These are phyloP conservation scores for Spinus olivaceus DNA, from an alignment of 2,797 vertebrate genomes.

Conservation along the genomic window DNA sequence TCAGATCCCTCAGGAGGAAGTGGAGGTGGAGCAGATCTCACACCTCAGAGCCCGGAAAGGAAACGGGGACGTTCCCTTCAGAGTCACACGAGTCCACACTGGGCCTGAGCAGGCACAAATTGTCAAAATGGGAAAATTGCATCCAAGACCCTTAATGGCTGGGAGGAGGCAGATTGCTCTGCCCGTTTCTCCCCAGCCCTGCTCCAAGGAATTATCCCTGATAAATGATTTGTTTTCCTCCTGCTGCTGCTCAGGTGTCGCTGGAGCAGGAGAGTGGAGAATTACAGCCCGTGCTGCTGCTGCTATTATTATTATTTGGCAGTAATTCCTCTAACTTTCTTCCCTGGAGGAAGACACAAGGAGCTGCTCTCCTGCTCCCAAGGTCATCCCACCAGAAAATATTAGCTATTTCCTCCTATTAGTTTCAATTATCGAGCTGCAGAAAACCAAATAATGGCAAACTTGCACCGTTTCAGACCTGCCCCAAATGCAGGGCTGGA, in stretches of 20 bases:
- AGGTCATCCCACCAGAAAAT: constrained; percentile 37
- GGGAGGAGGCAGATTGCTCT: neutral
- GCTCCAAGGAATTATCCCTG: constrained; percentile 8
- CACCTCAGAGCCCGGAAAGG: neutral
- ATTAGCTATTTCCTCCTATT: constrained; percentile 33
- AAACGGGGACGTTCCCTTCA: neutral
- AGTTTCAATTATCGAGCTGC: constrained; percentile 12
- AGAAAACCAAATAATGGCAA: constrained; percentile 2
- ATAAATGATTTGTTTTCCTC: constrained; percentile 37
- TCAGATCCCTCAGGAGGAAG: neutral
- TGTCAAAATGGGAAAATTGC: neutral
- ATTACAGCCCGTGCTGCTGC: constrained; percentile 32
- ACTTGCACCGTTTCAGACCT: neutral
- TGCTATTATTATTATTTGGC: constrained; percentile 42
- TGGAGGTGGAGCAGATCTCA: neutral
- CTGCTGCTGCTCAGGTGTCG: constrained; percentile 7
- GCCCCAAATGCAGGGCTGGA: neutral
- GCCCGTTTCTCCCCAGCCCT: neutral
- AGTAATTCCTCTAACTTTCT: constrained; percentile 41
- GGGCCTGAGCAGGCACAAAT: neutral
- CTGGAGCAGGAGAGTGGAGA: neutral
- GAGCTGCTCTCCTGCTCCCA: constrained; percentile 17
- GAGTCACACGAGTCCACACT: neutral
- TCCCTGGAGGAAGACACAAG: constrained; percentile 3
- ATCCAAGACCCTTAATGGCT: neutral